Base-by-base conservation (phyloP, 2,888 invertebrate genomes). In the Amphipoea lucens region DNA sequence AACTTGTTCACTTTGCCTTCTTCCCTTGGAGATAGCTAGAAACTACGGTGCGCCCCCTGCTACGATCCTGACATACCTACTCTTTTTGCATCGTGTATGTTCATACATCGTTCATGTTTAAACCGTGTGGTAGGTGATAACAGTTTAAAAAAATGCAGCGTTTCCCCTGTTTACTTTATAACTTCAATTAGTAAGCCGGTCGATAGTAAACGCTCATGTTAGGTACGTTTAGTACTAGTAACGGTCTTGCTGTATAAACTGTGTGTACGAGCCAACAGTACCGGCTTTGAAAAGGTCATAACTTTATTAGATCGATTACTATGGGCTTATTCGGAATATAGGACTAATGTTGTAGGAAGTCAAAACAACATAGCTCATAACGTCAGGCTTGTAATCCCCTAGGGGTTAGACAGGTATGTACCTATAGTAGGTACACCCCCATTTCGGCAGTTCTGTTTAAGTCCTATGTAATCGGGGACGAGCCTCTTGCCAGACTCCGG, bases 71-170 rank as follows among this genome's bases (percentile, higher is more conserved):
- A 48, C 48, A 6, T 12, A 29, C 14, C 7, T n/a, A n/a, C n/a
- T n/a, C 4, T 0, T 20, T 6, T 48, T 12, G 29, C 12, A 36
- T 36, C 20, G 20, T 29, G 20, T 14, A 67, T 20, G 9, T 51
- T 36, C 11, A 68, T 20, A 17, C 62, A 67, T 42, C 7, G 14
- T 67, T 67, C 68, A 48, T 68, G 17, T n/a, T 45, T 5, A 20
- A 20, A 48, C 17, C 5, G 29, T 20, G 12, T 29, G 40, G 29
- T 29, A 36, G 20, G 6, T 48, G 29, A 23, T 6, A 48, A 62
- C 36, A 29, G 29, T 5, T 14, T 60, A 2, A 54, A 65, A 78
- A 79, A 36, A 79, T 79, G 67, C 74, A 74, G 5, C 7, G 29
- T 29, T 42, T 75, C 12, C 51, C 23, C 67, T 62, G 79, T 79